A percentile compares a stretch with the other conserved stretches of the same genome.
Conservation (phyloP, 2,797 vertebrate species). For the Tragelaphus oryx region DNA sequence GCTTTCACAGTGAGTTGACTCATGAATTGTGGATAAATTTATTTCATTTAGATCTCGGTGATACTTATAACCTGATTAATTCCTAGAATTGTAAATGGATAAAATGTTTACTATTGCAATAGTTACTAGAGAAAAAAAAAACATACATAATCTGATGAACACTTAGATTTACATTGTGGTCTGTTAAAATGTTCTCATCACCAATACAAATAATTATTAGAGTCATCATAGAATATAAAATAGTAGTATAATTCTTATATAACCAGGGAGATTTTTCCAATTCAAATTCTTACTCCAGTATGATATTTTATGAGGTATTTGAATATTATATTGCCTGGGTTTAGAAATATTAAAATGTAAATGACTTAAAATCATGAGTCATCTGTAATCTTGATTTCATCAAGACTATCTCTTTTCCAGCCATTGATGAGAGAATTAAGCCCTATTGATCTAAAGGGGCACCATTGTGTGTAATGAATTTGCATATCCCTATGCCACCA, state of each 20-base stretch:
- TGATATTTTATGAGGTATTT: neutral
- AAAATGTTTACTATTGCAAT: neutral
- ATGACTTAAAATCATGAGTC: neutral
- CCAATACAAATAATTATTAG: neutral
- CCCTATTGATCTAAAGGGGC: neutral
- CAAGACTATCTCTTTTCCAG: neutral
- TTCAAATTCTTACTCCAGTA: neutral
- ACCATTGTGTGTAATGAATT: neutral
- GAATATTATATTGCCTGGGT: neutral
- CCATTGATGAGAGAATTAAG: neutral
- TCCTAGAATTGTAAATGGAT: neutral
- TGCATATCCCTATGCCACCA: neutral
- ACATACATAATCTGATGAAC: neutral
- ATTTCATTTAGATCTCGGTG: neutral
- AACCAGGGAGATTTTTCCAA: neutral
- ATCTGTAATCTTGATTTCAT: neutral
- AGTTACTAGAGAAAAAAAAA: neutral
- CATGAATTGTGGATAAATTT: neutral
- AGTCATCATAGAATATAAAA: neutral
- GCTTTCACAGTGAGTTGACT: neutral
- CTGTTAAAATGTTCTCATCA: neutral
- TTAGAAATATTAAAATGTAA: conserved; percentile 17
- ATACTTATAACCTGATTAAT: neutral
- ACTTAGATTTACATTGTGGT: neutral
- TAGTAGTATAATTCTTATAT: neutral